Evolutionary conservation across 2,113 vertebrate genomes (phyloP), one percentile per base, ranked within the genome.

Genomic region (human (Homo sapiens)): DNA sequence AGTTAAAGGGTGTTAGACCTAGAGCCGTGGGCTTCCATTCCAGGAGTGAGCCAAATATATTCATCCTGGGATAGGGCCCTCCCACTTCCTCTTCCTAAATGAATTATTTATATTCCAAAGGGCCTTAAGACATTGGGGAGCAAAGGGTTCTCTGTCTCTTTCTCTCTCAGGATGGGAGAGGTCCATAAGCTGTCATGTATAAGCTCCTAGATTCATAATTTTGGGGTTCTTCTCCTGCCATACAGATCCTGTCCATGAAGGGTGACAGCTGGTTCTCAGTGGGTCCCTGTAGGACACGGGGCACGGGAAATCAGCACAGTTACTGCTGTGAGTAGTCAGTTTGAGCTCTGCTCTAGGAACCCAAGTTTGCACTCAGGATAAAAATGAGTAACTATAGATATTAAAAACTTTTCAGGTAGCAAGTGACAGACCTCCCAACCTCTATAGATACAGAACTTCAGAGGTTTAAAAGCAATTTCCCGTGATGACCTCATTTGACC

Each of bases 151-250:
- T 30, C 61, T 43, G 4, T n/a, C 32, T 14, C 6, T 76, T 25
- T 35, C 25, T 64, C 61, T 64, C 12, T 64, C 12, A 64, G 61
- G 32, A 48, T 18, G 7, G 12, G 45, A 10, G 45, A 25, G 22
- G 5, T 14, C 73, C 0, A 8, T 5, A 11, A 11, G 8, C 18
- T 43, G 70, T n/a, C 30, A 1, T 18, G 0, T 17, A 9, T 5
- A 4, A 30, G 35, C 35, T 32, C 35, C 14, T 32, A 25, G 59
- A 6, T 64, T 55, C 38, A 32, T 6, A 52, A 83, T 52, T 8
- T 43, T 0, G 20, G 81, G 48, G 66, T 13, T 52, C 23, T 59
- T 20, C 35, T 32, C 11, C n/a, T 35, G 9, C 32, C 14, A 1
- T 23, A 23, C 3, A 70, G 90, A n/a, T 8, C 75, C 7, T 1